These are phyloP conservation scores for Caracal caracal DNA, from an alignment of 2,113 vertebrate species.

Conservation along the genomic window DNA sequence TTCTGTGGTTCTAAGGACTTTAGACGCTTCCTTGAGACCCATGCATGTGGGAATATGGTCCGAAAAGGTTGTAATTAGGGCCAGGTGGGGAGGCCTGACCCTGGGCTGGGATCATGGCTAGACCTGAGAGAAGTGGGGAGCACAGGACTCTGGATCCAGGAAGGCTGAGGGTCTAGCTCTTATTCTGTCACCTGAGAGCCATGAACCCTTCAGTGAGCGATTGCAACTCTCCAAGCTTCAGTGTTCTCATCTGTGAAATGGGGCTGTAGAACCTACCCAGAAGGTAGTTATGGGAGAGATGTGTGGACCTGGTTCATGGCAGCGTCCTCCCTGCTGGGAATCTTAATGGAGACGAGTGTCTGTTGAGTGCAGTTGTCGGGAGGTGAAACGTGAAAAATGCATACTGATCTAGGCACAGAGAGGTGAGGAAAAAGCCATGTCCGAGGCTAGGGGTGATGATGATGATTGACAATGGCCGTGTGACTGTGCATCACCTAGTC, in stretches of 20 bases:
- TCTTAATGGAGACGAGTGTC: background rate
- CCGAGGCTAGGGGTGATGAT: background rate
- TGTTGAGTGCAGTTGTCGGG: background rate
- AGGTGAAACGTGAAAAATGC: background rate
- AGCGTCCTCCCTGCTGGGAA: rapidly evolving
- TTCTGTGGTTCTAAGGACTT: background rate
- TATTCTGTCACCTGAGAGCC: background rate
- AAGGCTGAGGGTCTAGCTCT: background rate
- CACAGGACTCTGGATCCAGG: background rate
- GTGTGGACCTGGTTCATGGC: no score
- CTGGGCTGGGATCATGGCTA: background rate
- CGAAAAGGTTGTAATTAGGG: background rate
- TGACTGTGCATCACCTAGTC: background rate
- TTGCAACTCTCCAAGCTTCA: background rate
- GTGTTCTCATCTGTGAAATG: background rate
- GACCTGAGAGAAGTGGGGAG: background rate
- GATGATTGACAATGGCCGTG: background rate
- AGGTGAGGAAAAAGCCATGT: background rate
- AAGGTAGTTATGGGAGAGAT: background rate
- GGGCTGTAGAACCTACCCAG: background rate
- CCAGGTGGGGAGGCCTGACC: background rate
- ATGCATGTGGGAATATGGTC: background rate
- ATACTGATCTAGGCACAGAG: background rate
- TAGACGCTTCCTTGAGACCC: background rate
- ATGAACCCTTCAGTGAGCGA: background rate